A percentile compares a stretch with the other conserved stretches of the same genome.
Conservation (phyloP, 1,140 invertebrate genomes). For the Teleogryllus occipitalis region DNA sequence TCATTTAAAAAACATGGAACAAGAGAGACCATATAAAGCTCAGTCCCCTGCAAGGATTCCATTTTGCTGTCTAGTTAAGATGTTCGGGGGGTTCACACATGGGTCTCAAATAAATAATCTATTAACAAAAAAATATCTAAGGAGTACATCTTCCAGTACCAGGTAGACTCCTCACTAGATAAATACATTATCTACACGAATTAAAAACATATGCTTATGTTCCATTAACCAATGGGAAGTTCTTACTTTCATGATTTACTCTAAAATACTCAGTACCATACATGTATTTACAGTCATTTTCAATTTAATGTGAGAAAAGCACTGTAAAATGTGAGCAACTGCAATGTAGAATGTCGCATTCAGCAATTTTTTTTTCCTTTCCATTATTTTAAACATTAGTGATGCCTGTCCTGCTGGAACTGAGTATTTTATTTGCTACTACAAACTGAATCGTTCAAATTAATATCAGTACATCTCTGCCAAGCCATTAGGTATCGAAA, state of each 20-base stretch:
- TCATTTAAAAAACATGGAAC: constrained; percentile 18
- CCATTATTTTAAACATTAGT: no score
- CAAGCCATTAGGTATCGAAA: not conserved
- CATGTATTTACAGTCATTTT: no score
- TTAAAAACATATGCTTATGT: not conserved
- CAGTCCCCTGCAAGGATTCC: constrained; percentile 8
- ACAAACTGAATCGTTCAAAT: not conserved
- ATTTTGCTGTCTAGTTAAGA: not conserved
- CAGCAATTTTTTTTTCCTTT: no score
- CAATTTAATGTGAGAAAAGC: no score
- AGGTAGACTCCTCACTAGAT: not conserved
- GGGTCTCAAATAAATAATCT: constrained; percentile 1
- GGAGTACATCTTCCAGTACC: not conserved
- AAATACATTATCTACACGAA: not conserved
- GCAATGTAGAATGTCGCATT: no score
- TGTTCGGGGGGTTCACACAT: not conserved
- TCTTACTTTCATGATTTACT: not conserved
- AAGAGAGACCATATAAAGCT: constrained; percentile 12
- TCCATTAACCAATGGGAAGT: not conserved
- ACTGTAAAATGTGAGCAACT: no score
- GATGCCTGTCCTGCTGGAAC: not conserved
- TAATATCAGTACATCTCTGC: not conserved
- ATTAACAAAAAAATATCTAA: not conserved
- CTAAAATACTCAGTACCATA: no score
- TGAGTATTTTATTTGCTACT: not conserved